phyloP scores from a whole-genome alignment of 2,113 vertebrate genomes.

The Ursus arctos region DNA sequence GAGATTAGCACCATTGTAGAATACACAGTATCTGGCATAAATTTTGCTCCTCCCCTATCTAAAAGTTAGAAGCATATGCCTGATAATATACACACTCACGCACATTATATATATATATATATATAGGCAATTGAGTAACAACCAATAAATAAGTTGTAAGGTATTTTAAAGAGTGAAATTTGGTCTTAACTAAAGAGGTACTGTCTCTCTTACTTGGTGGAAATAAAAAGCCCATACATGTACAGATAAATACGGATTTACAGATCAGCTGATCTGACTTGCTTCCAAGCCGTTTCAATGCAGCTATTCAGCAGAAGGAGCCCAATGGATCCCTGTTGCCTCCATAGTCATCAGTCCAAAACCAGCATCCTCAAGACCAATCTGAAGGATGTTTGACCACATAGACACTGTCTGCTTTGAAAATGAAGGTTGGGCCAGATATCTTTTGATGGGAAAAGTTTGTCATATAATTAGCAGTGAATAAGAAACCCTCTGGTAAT shows the following conservation, averaged over 20 bases:
- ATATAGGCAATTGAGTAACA: slow-evolving; percentile 89
- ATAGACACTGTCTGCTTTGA: background rate
- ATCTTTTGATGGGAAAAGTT: slow-evolving; percentile 22
- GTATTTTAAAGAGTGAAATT: slow-evolving; percentile 75
- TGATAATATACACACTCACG: slow-evolving; percentile 81
- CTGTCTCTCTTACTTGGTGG: slow-evolving; percentile 63
- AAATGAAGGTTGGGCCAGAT: background rate
- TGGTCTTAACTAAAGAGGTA: slow-evolving; percentile 69
- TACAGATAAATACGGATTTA: slow-evolving; percentile 77
- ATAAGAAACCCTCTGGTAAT: background rate
- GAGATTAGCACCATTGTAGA: slow-evolving; percentile 91
- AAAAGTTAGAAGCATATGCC: slow-evolving; percentile 81
- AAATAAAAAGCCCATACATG: slow-evolving; percentile 72
- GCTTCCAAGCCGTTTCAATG: slow-evolving; percentile 47
- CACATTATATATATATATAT: slow-evolving; percentile 42
- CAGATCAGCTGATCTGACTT: slow-evolving; percentile 32
- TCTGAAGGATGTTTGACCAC: background rate
- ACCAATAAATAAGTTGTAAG: slow-evolving; percentile 91
- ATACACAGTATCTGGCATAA: slow-evolving; percentile 82
- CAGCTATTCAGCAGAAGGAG: slow-evolving; percentile 40
- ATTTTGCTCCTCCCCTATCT: slow-evolving; percentile 78
- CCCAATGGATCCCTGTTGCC: background rate
- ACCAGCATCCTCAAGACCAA: slow-evolving; percentile 47
- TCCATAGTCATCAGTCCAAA: background rate
- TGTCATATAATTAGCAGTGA: slow-evolving; percentile 29